These are phyloP conservation scores for Synchiropus splendidus DNA, from an alignment of 2,113 vertebrate species.

Conservation along the genomic window DNA sequence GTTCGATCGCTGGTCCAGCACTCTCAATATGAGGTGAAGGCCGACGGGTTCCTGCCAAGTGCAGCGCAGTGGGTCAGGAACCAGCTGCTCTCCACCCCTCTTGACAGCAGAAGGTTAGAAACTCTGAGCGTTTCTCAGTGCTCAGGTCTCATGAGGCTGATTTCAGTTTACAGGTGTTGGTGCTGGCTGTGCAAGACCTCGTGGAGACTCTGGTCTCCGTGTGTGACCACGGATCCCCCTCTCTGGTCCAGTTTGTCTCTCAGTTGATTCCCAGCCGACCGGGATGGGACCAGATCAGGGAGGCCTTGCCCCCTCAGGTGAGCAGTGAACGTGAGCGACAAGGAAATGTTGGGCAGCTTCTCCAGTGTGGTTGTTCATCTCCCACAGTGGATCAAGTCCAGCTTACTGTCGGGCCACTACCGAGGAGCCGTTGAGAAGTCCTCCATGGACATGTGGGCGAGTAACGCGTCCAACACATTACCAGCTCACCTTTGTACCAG, in stretches of 20 bases:
- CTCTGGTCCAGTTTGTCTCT: slow-evolving; percentile 65
- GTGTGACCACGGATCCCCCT: slow-evolving; percentile 38
- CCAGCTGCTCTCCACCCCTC: slow-evolving; percentile 68
- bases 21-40: slow-evolving; percentile 51
- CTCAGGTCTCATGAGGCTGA: not conserved
- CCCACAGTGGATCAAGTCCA: slow-evolving; percentile 79
- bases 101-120: slow-evolving; percentile 78
- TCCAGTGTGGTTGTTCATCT: not conserved
- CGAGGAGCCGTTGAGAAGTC: slow-evolving; percentile 70
- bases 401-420: slow-evolving; percentile 75
- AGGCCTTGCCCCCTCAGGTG: slow-evolving; percentile 79
- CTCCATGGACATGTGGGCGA: slow-evolving; percentile 62
- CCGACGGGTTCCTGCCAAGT: slow-evolving; percentile 73
- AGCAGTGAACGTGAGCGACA: too few species aligned
- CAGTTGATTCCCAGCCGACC: slow-evolving; percentile 61
- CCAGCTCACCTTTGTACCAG: slow-evolving; percentile 80
- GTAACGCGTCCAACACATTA: slow-evolving; percentile 55
- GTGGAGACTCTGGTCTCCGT: slow-evolving; percentile 66
- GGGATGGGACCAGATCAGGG: slow-evolving; percentile 77
- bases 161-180: slow-evolving; percentile 79
- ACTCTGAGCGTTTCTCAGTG: not conserved
- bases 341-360: too few species aligned
- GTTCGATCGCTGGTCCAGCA: slow-evolving; percentile 73
- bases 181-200: slow-evolving; percentile 70
- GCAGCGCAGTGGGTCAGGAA: slow-evolving; percentile 81